Evolutionary conservation across 2,113 vertebrate species (phyloP), one percentile per base, ranked within the genome.

Genomic region (Galeopterus variegatus): DNA sequence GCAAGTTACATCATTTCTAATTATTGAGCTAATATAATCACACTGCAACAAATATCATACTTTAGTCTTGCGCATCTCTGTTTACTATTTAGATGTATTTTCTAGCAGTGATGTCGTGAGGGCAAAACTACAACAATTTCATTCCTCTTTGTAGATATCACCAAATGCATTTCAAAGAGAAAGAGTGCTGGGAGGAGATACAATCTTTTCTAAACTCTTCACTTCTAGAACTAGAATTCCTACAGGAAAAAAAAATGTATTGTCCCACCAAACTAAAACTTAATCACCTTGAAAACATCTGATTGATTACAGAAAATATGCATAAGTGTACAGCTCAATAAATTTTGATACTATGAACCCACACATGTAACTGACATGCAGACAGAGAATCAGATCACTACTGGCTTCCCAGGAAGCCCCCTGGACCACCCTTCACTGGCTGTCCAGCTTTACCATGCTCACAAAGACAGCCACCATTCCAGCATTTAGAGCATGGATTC

Each of bases 401-500:
- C 13, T 41, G 58, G 8, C 24, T 18, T 33, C 12, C 11, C 3
- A 24, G 10, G 64, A 19, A 36, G 23, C 3, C 6, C 3, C 11
- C 4, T 8, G 36, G 1, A 8, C 2, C 14, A 3, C 72, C 70
- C 5, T 76, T 11, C 12, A 5, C 56, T 33, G 24, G 23, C 3
- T 50, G 2, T 13, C 6, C 1, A 2, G 21, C 18, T 28, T 36
- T 2, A 17, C 4, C 3, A 2, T 4, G 65, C 6, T 36, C 11
- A 3, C 5, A 23, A 31, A n/a, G 26, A n/a, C 10, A 76, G 3
- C 15, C 17, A 7, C 4, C 11, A 13, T 12, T 48, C 36, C 3
- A 9, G 24, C 31, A 26, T 0, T n/a, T 3, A 52, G 1, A 8
- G 26, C 33, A 31, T 28, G 5, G 8, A 54, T 31, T 11, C 48